Evolutionary conservation across 2,113 vertebrate species (phyloP).

Genomic region (Synchiropus splendidus): DNA sequence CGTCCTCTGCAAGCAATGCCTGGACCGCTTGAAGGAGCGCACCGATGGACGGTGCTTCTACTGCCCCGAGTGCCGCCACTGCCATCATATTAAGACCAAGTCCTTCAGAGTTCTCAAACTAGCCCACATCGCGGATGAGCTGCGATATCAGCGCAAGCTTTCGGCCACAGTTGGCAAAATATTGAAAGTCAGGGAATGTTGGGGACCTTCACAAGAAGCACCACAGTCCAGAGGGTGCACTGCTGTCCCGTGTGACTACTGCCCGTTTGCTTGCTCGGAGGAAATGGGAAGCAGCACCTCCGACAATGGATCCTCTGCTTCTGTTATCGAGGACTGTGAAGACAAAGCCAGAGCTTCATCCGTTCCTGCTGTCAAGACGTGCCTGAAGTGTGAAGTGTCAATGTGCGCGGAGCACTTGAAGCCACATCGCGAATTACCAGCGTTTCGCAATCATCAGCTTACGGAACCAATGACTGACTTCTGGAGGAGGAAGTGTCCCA

Average conservation of each 20-base stretch:
- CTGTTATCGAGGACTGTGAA: not conserved
- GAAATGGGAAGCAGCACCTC: not conserved
- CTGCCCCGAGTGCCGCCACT: constrained; percentile 67
- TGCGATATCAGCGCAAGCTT: constrained; percentile 20
- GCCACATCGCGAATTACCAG: constrained; percentile 62
- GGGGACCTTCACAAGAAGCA: not conserved
- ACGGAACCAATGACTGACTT: constrained; percentile 56
- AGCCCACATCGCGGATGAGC: constrained; percentile 61
- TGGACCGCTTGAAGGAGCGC: constrained; percentile 44
- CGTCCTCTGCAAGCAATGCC: constrained; percentile 66
- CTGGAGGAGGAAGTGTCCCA: constrained; percentile 56
- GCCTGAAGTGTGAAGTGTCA: constrained; percentile 70
- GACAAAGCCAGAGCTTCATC: not conserved
- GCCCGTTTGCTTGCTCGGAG: constrained; percentile 18
- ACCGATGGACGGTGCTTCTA: constrained; percentile 39
- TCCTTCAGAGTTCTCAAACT: constrained; percentile 69
- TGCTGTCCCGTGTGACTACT: constrained; percentile 59
- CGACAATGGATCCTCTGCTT: not conserved
- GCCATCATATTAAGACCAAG: constrained; percentile 18
- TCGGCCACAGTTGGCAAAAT: not conserved
- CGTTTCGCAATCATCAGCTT: constrained; percentile 62
- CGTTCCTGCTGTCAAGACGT: constrained; percentile 56
- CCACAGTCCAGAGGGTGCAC: not conserved
- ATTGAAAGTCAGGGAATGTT: constrained; percentile 13
- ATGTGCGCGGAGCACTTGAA: constrained; percentile 65